phyloP scores from a whole-genome alignment of 2,113 vertebrate species.

The Eulemur rufifrons region DNA sequence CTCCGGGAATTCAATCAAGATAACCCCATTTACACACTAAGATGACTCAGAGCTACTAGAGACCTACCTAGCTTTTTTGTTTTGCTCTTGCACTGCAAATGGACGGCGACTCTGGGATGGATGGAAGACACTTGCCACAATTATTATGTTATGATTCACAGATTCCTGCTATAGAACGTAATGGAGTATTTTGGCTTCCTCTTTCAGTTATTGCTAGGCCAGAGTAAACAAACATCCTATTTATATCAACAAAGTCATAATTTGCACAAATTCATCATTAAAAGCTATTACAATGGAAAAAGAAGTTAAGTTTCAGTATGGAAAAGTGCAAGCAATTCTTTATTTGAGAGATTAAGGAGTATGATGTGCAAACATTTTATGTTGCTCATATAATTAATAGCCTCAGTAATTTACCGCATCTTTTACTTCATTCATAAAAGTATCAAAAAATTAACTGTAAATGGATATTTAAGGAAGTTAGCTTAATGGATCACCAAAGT shows the following conservation, averaged over 20 bases:
- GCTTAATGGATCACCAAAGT: background rate
- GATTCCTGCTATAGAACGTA: background rate
- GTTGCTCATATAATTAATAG: slow-evolving; percentile 5
- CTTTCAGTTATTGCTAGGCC: slow-evolving; percentile 38
- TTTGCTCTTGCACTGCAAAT: background rate
- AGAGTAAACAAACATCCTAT: slow-evolving; percentile 59
- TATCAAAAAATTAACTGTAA: background rate
- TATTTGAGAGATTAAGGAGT: slow-evolving; percentile 29
- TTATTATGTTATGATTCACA: slow-evolving; percentile 51
- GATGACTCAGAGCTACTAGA: background rate
- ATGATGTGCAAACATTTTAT: slow-evolving; percentile 42
- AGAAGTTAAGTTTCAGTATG: background rate
- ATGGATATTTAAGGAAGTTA: slow-evolving; percentile 24
- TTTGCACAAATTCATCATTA: slow-evolving; percentile 60
- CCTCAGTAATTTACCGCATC: background rate
- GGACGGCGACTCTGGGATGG: background rate
- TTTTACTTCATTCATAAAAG: slow-evolving; percentile 28
- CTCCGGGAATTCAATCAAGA: background rate
- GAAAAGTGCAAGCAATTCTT: background rate
- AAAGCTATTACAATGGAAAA: slow-evolving; percentile 45
- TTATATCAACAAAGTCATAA: slow-evolving; percentile 56
- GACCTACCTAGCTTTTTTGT: background rate
- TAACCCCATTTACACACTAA: background rate
- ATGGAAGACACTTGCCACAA: background rate
- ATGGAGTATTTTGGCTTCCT: slow-evolving; percentile 34